A percentile compares a stretch with the other conserved stretches of the same genome.
Conservation (phyloP, 2,797 vertebrate species). For the Heterohyrax brucei region DNA sequence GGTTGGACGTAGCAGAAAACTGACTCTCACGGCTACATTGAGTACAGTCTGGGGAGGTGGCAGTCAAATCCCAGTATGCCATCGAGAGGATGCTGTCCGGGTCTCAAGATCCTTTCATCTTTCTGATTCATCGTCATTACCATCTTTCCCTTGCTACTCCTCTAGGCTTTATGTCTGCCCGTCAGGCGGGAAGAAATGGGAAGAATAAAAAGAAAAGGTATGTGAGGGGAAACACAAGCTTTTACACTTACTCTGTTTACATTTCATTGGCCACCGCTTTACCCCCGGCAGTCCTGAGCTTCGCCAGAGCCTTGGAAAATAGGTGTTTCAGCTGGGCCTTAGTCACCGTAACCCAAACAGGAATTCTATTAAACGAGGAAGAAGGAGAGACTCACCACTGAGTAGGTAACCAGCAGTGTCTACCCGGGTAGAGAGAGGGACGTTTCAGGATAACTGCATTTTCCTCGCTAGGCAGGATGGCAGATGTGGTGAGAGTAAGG, state of each 20-base stretch:
- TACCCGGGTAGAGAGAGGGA: not conserved
- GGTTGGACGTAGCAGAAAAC: not conserved
- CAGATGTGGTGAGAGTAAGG: not conserved
- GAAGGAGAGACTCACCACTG: not conserved
- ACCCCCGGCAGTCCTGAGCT: not conserved
- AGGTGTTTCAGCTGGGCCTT: not conserved
- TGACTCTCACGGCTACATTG: not conserved
- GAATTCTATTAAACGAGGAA: not conserved
- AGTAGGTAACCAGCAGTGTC: not conserved
- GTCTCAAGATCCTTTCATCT: not conserved
- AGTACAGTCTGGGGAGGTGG: not conserved
- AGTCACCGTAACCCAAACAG: not conserved
- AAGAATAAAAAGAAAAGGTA: not conserved
- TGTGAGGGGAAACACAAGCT: not conserved
- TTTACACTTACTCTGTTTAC: not conserved
- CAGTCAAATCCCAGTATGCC: too few relatives aligned
- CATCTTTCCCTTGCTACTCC: not conserved
- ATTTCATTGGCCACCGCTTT: not conserved
- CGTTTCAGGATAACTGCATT: not conserved
- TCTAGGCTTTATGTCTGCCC: not conserved
- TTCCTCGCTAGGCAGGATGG: not conserved
- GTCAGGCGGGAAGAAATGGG: not conserved
- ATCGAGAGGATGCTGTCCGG: not conserved
- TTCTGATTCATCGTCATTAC: not conserved
- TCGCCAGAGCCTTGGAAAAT: not conserved